Evolutionary conservation across 2,888 invertebrate genomes (phyloP), one percentile per base, ranked within the genome.

Genomic region (Phrixothrix hirtus): DNA sequence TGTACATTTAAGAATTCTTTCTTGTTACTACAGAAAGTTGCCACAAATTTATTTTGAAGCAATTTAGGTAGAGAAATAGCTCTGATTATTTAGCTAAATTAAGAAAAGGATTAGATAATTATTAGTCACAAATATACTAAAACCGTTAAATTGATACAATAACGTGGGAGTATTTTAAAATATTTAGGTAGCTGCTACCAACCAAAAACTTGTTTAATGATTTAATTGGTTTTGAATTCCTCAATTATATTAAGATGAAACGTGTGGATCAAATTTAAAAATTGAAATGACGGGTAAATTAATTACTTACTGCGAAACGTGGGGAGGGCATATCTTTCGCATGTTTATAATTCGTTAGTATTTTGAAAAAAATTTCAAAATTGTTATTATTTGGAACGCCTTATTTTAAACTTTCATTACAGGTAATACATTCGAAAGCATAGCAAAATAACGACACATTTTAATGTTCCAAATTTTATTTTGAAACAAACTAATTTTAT

Each of bases 21-120:
- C 31, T 32, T 50, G 10, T 15, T 14, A n/a, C n/a, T n/a, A 34
- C 30, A 35, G 36, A 42, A 36, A 49, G 35, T n/a, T n/a, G n/a
- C n/a, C n/a, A n/a, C n/a, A n/a, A n/a, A n/a, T n/a, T n/a, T n/a
- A n/a, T n/a, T n/a, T n/a, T n/a, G n/a, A n/a, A n/a, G n/a, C n/a
- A n/a, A n/a, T n/a, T n/a, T n/a, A n/a, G n/a, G n/a, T n/a, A n/a
- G n/a, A n/a, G n/a, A n/a, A n/a, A n/a, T n/a, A n/a, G n/a, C n/a
- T n/a, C n/a, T n/a, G n/a, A n/a, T n/a, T n/a, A n/a, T n/a, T n/a
- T n/a, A n/a, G n/a, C n/a, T n/a, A n/a, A n/a, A n/a, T n/a, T n/a
- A n/a, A n/a, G 3, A 21, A 21, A 21, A 21, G 4, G 21, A 21
- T 21, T 7, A 21, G 21, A 21, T 17, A 6, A 17, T n/a, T 27